These are phyloP conservation scores for Lordiphosa mommai DNA, from an alignment of 1,140 invertebrate species.

Conservation along the genomic window DNA sequence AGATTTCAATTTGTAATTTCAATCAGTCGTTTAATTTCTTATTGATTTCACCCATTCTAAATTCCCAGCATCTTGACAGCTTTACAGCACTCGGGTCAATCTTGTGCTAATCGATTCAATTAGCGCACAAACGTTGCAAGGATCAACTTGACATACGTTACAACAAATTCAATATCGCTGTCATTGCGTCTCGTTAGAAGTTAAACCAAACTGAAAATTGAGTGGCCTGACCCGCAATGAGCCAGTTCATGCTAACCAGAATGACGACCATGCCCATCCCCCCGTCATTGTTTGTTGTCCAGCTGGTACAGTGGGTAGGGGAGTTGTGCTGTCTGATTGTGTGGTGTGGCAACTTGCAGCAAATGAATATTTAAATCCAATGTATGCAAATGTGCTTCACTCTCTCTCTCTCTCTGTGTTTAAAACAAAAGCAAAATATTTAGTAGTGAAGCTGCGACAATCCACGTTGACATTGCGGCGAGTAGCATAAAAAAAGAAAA, in stretches of 20 bases:
- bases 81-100: not conserved
- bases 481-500: slow-evolving; percentile 1
- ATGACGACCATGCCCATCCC: not conserved
- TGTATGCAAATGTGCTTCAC: slow-evolving; percentile 57
- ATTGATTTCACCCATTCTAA: slow-evolving; percentile 21
- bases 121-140: slow-evolving; percentile 46
- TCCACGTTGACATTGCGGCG: slow-evolving; percentile 18
- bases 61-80: slow-evolving; percentile 5
- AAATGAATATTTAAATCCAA: slow-evolving; percentile 71
- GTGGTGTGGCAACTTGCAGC: slow-evolving; percentile 40
- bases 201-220: slow-evolving; percentile 71
- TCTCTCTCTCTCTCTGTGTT: not conserved
- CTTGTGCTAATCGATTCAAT: slow-evolving; percentile 58
- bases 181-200: slow-evolving; percentile 51
- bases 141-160: slow-evolving; percentile 53
- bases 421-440: slow-evolving; percentile 47
- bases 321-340: slow-evolving; percentile 32
- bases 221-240: slow-evolving; percentile 54
- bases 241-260: slow-evolving; percentile 1
- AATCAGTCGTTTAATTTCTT: slow-evolving; percentile 32
- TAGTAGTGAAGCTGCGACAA: slow-evolving; percentile 3
- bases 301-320: not conserved
- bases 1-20: no score
- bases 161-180: slow-evolving; percentile 66
- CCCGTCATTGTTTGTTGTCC: slow-evolving; percentile 33